Base-by-base conservation (phyloP, 2,113 vertebrate species). In the Narcine bancroftii region DNA sequence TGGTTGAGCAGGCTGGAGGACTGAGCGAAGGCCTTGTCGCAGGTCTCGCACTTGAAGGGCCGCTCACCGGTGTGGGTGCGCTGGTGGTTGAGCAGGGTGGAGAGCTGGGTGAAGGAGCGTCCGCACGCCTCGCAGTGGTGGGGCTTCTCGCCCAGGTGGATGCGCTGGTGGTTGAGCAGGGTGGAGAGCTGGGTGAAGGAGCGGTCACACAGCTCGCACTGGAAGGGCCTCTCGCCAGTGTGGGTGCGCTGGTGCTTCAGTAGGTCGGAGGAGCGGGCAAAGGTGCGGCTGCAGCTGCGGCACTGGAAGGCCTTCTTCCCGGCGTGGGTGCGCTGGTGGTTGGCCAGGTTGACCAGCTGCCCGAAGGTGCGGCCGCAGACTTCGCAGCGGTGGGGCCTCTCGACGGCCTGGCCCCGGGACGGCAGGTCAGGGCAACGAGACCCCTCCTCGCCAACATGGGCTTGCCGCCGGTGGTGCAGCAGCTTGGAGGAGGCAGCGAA, bases 141-240 rank as follows among this genome's bases (percentile, higher is more conserved):
- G 0, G 97, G 97, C 92, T 95, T 95, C 72, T 96, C 96, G 0
- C 97, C 97, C 36, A 97, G 94, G 94, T 97, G 97, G 53, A 96
- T 96, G 24, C 96, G 96, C 93, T 97, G 96, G 33, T 97, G 97
- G 24, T 97, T 96, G 92, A 96, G 96, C 87, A 97, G 94, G 10
- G 96, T 96, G 0, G 97, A 95, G 2, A 96, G 96, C 77, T 96
- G 96, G 91, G 97, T 97, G 94, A 97, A 97, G 94, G 96, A 97
- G 93, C 96, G 95, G 69, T 94, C 96, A 0, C 97, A 97, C 39
- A 96, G 95, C 0, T 93, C 93, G 93, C 97, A 97, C 1, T 95
- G 96, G 93, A 95, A 97, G 24, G 97, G 97, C 92, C 97, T 96
- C 92, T 95, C 39, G 6, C 76, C 76, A 6, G 42, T 45, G 93